Conservation (phyloP, 1,140 invertebrate species). For the Carposina sasakii region DNA sequence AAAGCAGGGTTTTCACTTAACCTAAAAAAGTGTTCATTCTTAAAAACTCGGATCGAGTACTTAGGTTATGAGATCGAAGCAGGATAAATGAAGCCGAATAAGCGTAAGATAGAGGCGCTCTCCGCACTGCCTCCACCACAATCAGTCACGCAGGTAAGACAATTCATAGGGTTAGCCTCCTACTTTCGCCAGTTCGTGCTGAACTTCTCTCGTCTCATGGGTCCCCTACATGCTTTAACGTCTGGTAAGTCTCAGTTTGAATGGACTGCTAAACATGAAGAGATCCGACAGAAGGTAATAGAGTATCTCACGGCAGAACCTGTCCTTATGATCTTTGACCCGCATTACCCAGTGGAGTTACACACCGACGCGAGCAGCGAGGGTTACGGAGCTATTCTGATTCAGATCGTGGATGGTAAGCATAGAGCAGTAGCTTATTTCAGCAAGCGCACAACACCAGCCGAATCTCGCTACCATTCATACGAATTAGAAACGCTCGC, state of each 20-base stretch:
- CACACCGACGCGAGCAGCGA: slow-evolving; percentile 19
- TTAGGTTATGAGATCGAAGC: slow-evolving; percentile 19
- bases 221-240: slow-evolving; percentile 3
- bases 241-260: not conserved
- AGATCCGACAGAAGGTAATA: slow-evolving; percentile 9
- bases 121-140: not conserved
- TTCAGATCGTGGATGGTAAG: slow-evolving; percentile 24
- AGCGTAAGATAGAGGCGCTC: not conserved
- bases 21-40: slow-evolving; percentile 22
- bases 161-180: too few species aligned
- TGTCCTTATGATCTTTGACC: slow-evolving; percentile 39
- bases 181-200: slow-evolving; percentile 18
- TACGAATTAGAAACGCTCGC: slow-evolving; percentile 15
- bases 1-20: slow-evolving; percentile 20
- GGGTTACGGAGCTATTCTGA: slow-evolving; percentile 1
- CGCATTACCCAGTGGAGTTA: slow-evolving; percentile 24
- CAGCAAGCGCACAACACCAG: not conserved
- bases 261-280: slow-evolving; percentile 6
- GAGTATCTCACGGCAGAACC: slow-evolving; percentile 20
- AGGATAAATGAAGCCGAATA: slow-evolving; percentile 1
- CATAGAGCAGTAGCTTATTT: not conserved
- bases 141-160: not conserved
- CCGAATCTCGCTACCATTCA: not conserved
- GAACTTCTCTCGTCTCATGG: slow-evolving; percentile 17
- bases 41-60: slow-evolving; percentile 23